phyloP scores from a whole-genome alignment of 2,113 vertebrate species.

The Nansenia antarctica region DNA sequence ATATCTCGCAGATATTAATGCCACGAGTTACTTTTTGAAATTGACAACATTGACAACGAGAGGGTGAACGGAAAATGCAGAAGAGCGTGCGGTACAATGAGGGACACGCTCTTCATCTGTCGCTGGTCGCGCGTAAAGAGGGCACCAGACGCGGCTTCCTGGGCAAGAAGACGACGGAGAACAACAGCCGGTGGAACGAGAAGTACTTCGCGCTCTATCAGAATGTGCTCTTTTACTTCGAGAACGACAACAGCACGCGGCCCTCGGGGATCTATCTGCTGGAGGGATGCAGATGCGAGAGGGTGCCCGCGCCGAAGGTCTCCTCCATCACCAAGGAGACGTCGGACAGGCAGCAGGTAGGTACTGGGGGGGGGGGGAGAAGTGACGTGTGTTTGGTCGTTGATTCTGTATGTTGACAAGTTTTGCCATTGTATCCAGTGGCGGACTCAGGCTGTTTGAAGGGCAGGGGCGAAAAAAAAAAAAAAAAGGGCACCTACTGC shows the following conservation, averaged over 20 bases:
- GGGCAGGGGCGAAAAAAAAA: no score
- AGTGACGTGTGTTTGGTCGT: not conserved
- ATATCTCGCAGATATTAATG: constrained; percentile 1
- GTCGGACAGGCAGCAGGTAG: constrained; percentile 87
- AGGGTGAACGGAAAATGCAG: constrained; percentile 81
- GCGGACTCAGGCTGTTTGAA: no score
- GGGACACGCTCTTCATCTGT: constrained; percentile 90
- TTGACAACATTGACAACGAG: not conserved
- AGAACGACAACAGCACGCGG: constrained; percentile 88
- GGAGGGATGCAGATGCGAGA: constrained; percentile 92
- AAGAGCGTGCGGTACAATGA: constrained; percentile 95
- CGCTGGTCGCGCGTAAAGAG: constrained; percentile 87
- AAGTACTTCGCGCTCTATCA: constrained; percentile 95
- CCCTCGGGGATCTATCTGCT: constrained; percentile 91
- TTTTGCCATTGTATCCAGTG: not conserved
- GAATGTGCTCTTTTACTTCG: constrained; percentile 96
- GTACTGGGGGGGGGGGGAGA: not conserved
- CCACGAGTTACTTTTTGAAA: constrained; percentile 18
- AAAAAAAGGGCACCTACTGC: no score
- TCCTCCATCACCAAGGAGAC: constrained; percentile 78
- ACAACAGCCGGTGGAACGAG: constrained; percentile 92
- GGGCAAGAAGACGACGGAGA: constrained; percentile 90
- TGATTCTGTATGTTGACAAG: not conserved
- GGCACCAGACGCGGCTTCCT: constrained; percentile 87
- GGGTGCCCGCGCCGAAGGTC: constrained; percentile 80